Base-by-base conservation (phyloP, 2,113 vertebrate genomes). In the Gavialis gangeticus region DNA sequence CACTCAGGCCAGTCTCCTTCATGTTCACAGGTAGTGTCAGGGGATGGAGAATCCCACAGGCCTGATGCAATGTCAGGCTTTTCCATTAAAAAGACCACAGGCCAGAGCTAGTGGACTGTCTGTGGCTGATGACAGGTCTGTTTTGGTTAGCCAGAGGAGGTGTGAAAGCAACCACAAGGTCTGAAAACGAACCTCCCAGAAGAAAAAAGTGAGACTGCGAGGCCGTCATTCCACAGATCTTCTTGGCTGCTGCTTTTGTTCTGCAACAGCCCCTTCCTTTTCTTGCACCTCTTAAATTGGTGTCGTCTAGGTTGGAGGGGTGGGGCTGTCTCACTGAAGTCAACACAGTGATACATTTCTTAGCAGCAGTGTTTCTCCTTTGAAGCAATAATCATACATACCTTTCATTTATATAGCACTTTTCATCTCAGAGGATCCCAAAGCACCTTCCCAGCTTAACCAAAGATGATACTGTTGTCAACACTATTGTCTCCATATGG, bases 361-460 rank as follows among this genome's bases (percentile, higher is more conserved):
- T 92, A 89, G 84, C 79, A 89, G 84, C 86, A 88, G 88, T 90
- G 82, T 85, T 97, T 84, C 59, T 87, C 73, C 86, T 96, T 96
- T 95, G 79, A 92, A 95, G 93, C 95, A 92, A 97, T 96, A 96
- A 95, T 96, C 92, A 1, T 97, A 96, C 96, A 97, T 97, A 97
- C 95, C 85, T 95, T 97, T 96, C 96, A 95, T 95, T 96, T 88
- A 84, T 91, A 89, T 88, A 94, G 87, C 2, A 6, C 88, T 83
- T 97, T 97, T 97, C 79, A 94, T 95, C 95, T 94, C 88, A 82
- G 85, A 83, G 91, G 84, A 55, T 97, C 92, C 93, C 86, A 92
- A 97, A 92, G 91, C 85, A 88, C 89, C 95, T 95, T 95, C 89
- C 94, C 92, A 93, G 80, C 89, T 96, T 96, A 93, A 90, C 37